phyloP scores from a whole-genome alignment of 1,140 invertebrate genomes.

The Trichonephila inaurata region DNA sequence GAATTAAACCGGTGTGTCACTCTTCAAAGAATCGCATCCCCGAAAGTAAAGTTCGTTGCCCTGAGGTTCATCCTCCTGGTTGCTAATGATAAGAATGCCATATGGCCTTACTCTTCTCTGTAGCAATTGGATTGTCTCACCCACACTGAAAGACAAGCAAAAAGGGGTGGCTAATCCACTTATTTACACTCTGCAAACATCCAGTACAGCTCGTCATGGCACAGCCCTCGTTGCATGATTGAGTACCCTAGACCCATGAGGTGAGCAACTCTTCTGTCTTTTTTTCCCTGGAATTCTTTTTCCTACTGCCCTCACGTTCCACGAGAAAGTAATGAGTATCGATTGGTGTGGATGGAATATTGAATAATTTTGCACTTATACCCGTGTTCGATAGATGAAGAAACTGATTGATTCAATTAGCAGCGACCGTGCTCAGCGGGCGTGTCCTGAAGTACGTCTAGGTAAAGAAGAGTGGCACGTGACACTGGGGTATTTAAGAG shows the following conservation, averaged over 20 bases:
- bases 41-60: conserved; percentile 48
- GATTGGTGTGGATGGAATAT: conserved; percentile 33
- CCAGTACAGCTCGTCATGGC: conserved; percentile 33
- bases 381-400: neutral
- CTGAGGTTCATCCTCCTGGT: neutral
- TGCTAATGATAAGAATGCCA: conserved; percentile 63
- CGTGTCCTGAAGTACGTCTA: neutral
- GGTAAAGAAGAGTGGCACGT: conserved; percentile 1
- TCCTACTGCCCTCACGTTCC: neutral
- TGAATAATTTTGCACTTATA: conserved; percentile 59
- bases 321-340: conserved; percentile 33
- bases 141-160: conserved; percentile 63
- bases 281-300: neutral
- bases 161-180: conserved; percentile 57
- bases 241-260: conserved; percentile 56
- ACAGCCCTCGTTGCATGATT: conserved; percentile 56
- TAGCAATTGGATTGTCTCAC: conserved; percentile 64
- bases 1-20: neutral
- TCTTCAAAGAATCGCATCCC: neutral
- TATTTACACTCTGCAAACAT: conserved; percentile 67
- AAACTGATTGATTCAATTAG: conserved; percentile 62
- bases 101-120: conserved; percentile 32
- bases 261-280: conserved; percentile 3
- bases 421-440: neutral
- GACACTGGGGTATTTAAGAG: neutral